phyloP scores from a whole-genome alignment of 2,797 vertebrate species.

The Hypotaenidia okinawae region DNA sequence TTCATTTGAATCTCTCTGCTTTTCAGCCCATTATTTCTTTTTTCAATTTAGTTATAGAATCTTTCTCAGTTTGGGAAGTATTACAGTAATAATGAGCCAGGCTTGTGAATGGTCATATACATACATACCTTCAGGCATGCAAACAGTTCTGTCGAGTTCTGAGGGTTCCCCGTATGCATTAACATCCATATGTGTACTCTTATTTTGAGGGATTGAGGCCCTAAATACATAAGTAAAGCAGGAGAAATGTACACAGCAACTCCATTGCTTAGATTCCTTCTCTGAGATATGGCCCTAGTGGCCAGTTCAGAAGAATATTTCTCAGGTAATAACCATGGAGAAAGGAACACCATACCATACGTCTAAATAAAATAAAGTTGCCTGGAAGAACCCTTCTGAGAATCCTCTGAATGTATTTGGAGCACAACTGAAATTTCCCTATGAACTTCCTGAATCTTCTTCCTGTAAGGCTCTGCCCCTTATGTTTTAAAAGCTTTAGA shows the following conservation, averaged over 20 bases:
- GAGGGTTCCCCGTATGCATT: not conserved
- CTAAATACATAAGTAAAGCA: not conserved
- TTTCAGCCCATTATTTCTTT: not conserved
- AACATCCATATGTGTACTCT: not conserved
- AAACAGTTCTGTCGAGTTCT: not conserved
- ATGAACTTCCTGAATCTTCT: not conserved
- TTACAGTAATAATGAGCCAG: not conserved
- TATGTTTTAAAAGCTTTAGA: not conserved
- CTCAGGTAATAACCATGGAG: not conserved
- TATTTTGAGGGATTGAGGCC: not conserved
- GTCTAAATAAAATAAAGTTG: not conserved
- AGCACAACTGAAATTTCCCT: not conserved
- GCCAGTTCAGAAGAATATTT: not conserved
- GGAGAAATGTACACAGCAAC: not conserved
- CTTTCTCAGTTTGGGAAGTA: not conserved
- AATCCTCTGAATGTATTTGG: not conserved
- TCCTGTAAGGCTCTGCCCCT: not conserved
- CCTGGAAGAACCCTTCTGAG: not conserved
- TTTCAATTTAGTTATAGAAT: not conserved
- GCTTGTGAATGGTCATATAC: not conserved
- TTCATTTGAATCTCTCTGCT: not conserved
- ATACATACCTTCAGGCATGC: not conserved
- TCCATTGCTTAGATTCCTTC: not conserved
- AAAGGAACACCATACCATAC: not conserved
- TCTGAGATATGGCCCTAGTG: not conserved